These are phyloP conservation scores for Paedocypris sp. DNA, from an alignment of 2,113 vertebrate genomes.

Conservation along the genomic window DNA sequence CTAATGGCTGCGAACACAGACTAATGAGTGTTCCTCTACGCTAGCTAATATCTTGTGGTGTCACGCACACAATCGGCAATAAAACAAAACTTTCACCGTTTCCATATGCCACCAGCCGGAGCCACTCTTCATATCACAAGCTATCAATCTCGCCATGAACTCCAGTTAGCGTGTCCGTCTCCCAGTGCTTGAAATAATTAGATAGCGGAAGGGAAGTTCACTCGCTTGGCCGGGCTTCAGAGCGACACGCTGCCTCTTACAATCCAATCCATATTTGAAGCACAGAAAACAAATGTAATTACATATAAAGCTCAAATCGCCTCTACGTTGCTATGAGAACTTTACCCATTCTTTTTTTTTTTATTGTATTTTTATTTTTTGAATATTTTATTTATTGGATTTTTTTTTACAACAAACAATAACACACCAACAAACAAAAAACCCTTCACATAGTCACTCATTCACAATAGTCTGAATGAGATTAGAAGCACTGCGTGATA, in stretches of 20 bases:
- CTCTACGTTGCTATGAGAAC: neutral
- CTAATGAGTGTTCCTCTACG: constrained; percentile 17
- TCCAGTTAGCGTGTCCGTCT: neutral
- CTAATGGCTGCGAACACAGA: constrained; percentile 10
- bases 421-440: too few relatives aligned
- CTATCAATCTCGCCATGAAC: constrained; percentile 16
- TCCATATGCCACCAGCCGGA: constrained; percentile 7
- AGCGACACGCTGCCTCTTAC: constrained; percentile 26
- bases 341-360: too few relatives aligned
- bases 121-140: constrained; percentile 3
- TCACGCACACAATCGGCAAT: constrained; percentile 17
- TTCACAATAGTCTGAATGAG: too few relatives aligned
- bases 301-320: constrained; percentile 28
- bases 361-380: too few relatives aligned
- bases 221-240: constrained; percentile 14
- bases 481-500: too few relatives aligned
- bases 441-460: too few relatives aligned
- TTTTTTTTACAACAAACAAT: too few relatives aligned
- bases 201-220: constrained; percentile 20
- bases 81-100: constrained; percentile 9
- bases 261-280: constrained; percentile 24
- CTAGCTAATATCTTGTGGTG: constrained; percentile 16
- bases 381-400: too few relatives aligned
- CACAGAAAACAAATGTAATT: constrained; percentile 37
- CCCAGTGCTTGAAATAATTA: constrained; percentile 24